Evolutionary conservation across 2,888 invertebrate genomes (phyloP).

Genomic region (Crioceris asparagi): DNA sequence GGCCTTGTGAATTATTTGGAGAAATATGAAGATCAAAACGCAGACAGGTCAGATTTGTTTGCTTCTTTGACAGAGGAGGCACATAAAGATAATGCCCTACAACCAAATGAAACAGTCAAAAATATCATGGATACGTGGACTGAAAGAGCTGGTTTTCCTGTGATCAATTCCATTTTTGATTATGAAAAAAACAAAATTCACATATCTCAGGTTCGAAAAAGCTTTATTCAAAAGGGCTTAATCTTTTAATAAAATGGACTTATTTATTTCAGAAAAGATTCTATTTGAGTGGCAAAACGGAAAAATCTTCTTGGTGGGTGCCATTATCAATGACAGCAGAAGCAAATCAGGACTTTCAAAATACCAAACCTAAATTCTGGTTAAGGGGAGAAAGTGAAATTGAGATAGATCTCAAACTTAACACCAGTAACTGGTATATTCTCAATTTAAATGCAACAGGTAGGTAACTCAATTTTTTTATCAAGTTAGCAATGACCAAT

Average conservation of each 20-base stretch:
- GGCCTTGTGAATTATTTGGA: slow-evolving; percentile 45
- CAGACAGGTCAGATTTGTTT: slow-evolving; percentile 61
- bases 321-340: slow-evolving; percentile 40
- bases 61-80: slow-evolving; percentile 48
- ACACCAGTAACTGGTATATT: slow-evolving; percentile 45
- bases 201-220: slow-evolving; percentile 36
- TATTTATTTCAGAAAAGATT: slow-evolving; percentile 29
- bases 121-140: slow-evolving; percentile 61
- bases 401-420: slow-evolving; percentile 22
- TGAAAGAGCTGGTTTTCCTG: slow-evolving; percentile 55
- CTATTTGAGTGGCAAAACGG: slow-evolving; percentile 22
- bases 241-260: too few species aligned
- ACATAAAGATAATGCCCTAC: slow-evolving; percentile 32
- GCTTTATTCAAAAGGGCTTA: too few species aligned
- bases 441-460: slow-evolving; percentile 56
- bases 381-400: slow-evolving; percentile 37
- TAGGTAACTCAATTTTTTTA: slow-evolving; percentile 23
- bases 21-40: slow-evolving; percentile 46
- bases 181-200: slow-evolving; percentile 32
- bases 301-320: slow-evolving; percentile 39
- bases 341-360: slow-evolving; percentile 28
- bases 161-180: slow-evolving; percentile 45
- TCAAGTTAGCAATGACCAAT: neutral
- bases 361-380: slow-evolving; percentile 41
- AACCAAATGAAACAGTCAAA: slow-evolving; percentile 40